Evolutionary conservation across 1,140 invertebrate species (phyloP).

Genomic region (Colletes latitarsis): DNA sequence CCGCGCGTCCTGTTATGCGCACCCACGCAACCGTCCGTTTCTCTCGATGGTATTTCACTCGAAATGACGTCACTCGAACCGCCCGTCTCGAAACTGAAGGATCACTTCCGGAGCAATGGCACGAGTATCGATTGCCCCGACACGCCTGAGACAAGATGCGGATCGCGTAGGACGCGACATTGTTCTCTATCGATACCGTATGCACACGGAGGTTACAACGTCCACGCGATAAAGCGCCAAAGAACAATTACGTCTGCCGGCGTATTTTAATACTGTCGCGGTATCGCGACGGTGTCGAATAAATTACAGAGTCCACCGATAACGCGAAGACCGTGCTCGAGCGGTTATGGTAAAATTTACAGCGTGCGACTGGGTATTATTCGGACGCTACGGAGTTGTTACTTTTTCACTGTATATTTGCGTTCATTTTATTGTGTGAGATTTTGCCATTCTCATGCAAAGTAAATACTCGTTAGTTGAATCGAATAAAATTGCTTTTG

Average conservation of each 20-base stretch:
- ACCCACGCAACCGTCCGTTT: constrained; percentile 19
- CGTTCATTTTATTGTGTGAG: too few relatives aligned
- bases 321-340: too few relatives aligned
- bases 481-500: too few relatives aligned
- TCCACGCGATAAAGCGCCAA: not conserved
- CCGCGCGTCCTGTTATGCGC: not conserved
- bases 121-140: constrained; percentile 54
- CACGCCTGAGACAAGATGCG: constrained; percentile 25
- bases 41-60: constrained; percentile 6
- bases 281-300: not conserved
- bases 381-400: too few relatives aligned
- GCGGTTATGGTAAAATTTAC: too few relatives aligned
- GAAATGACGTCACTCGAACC: constrained; percentile 43
- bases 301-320: not conserved
- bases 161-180: constrained; percentile 39
- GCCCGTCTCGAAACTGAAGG: constrained; percentile 28
- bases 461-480: too few relatives aligned
- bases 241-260: not conserved
- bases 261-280: constrained; percentile 3
- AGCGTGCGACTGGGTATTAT: too few relatives aligned
- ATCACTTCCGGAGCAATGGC: constrained; percentile 55
- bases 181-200: constrained; percentile 21
- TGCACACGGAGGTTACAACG: not conserved
- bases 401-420: too few relatives aligned
- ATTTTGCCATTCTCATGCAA: too few relatives aligned